A percentile compares a stretch with the other conserved stretches of the same genome.
These are phyloP conservation scores for Ancistrus triradiatus DNA, from an alignment of 2,113 vertebrate genomes.

Conservation along the genomic window DNA sequence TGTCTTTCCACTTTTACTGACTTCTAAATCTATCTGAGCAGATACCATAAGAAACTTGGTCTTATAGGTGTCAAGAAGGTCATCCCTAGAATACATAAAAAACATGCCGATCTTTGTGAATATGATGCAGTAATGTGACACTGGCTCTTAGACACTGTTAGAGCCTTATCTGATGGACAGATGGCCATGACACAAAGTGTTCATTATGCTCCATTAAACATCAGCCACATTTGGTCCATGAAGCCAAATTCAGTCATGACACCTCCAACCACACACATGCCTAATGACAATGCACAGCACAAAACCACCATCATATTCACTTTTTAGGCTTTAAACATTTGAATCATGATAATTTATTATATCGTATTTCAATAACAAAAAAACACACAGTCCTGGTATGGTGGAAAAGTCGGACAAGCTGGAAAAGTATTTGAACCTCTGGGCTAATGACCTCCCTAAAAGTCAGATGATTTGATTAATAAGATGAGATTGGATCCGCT, in stretches of 20 bases:
- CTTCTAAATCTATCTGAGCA: no score
- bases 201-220: conserved; percentile 46
- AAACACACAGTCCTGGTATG: no score
- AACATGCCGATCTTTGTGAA: neutral
- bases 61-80: neutral
- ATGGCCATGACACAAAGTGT: conserved; percentile 44
- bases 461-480: no score
- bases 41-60: neutral
- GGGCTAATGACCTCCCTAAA: no score
- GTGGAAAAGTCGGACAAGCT: no score
- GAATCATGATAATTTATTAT: no score
- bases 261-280: conserved; percentile 1
- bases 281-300: neutral
- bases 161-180: conserved; percentile 42
- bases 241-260: conserved; percentile 38
- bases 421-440: no score
- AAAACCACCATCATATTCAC: neutral
- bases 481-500: no score
- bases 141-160: conserved; percentile 27
- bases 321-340: neutral
- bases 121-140: conserved; percentile 32
- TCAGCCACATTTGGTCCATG: conserved; percentile 36
- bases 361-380: no score
- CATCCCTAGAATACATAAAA: neutral
- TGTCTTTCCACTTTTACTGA: conserved; percentile 10